phyloP scores from a whole-genome alignment of 53 echinoderm and acorn worm genomes.

The Echinarachnius parma region DNA sequence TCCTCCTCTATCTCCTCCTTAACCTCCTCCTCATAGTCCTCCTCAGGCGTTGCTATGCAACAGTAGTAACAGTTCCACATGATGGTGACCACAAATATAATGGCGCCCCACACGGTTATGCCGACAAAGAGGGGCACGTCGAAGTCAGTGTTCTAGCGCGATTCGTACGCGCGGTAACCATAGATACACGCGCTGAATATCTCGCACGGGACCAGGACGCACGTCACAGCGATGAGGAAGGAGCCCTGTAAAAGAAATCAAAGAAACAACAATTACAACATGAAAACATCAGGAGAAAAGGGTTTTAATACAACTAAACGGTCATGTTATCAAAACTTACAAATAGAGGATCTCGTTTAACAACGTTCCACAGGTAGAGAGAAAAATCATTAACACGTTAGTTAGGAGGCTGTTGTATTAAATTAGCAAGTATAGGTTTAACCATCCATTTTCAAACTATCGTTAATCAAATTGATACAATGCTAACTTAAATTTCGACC shows the following conservation, averaged over 20 bases:
- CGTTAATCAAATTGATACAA: no score
- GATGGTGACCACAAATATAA: conserved; percentile 12
- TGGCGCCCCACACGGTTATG: conserved; percentile 3
- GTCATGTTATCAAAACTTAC: no score
- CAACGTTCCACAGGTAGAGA: no score
- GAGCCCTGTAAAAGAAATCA: conserved; percentile 25
- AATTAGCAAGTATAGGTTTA: no score
- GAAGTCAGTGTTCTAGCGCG: conserved; percentile 11
- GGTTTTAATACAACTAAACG: no score
- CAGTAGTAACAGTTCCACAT: conserved; percentile 40
- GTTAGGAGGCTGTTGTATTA: no score
- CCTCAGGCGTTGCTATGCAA: conserved; percentile 38
- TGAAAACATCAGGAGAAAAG: no score
- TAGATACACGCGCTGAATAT: conserved; percentile 38
- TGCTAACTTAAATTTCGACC: no score
- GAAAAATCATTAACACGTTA: no score
- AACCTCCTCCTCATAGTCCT: conserved; percentile 35
- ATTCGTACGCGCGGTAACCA: conserved; percentile 25
- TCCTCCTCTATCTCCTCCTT: conserved; percentile 34
- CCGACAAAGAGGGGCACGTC: conserved; percentile 21
- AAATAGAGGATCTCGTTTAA: no score
- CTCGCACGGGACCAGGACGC: conserved; percentile 28
- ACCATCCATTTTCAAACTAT: no score
- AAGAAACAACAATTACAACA: no score
- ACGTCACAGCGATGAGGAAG: conserved; percentile 16